phyloP scores from a whole-genome alignment of 2,113 vertebrate genomes.

The Australoheros scitulus region DNA sequence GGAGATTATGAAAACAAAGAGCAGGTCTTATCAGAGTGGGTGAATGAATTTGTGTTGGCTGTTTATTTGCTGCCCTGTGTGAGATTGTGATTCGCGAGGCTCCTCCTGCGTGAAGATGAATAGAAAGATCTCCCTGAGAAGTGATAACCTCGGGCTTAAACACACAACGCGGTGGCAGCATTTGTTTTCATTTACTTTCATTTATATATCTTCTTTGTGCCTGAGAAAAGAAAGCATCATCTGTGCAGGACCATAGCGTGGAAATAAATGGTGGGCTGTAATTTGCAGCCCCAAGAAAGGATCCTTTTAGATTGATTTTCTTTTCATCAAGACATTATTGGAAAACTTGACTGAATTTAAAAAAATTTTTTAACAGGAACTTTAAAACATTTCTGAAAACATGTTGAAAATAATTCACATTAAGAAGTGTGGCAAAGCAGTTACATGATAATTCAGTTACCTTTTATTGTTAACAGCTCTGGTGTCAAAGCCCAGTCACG shows the following conservation, averaged over 20 bases:
- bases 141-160: constrained; percentile 58
- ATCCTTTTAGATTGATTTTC: constrained; percentile 58
- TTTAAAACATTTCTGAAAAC: neutral
- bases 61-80: constrained; percentile 34
- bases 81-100: constrained; percentile 57
- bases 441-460: neutral
- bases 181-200: constrained; percentile 64
- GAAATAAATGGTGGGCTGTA: constrained; percentile 70
- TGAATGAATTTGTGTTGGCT: constrained; percentile 43
- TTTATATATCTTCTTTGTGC: constrained; percentile 57
- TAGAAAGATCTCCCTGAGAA: constrained; percentile 53
- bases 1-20: constrained; percentile 23
- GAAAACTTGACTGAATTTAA: neutral
- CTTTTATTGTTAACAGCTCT: neutral
- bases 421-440: neutral
- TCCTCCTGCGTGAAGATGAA: constrained; percentile 46
- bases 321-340: constrained; percentile 8
- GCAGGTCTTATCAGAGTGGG: constrained; percentile 31
- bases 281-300: constrained; percentile 56
- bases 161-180: constrained; percentile 42
- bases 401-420: neutral
- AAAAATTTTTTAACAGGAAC: neutral
- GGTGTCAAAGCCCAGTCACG: neutral
- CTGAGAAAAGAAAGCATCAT: constrained; percentile 52
- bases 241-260: constrained; percentile 58